phyloP scores from a whole-genome alignment of 2,888 invertebrate genomes.

The Catocala nupta region DNA sequence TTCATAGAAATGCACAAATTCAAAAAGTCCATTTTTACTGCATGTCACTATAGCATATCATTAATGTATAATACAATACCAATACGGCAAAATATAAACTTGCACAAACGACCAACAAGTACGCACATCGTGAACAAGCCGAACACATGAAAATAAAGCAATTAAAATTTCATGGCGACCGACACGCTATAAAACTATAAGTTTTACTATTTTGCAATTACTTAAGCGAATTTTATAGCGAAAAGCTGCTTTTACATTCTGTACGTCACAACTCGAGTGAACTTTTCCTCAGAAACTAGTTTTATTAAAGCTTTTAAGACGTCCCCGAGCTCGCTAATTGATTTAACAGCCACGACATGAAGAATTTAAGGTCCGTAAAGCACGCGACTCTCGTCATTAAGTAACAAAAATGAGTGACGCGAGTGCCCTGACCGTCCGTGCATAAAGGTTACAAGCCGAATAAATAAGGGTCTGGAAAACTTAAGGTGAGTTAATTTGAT shows the following conservation, averaged over 20 bases:
- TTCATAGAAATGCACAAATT: background rate
- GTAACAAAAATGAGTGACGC: slow-evolving; percentile 54
- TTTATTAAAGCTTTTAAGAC: slow-evolving; percentile 65
- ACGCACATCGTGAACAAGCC: slow-evolving; percentile 25
- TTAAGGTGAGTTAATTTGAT: slow-evolving; percentile 72
- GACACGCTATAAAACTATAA: slow-evolving; percentile 42
- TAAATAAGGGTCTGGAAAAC: slow-evolving; percentile 49
- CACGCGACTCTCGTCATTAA: slow-evolving; percentile 66
- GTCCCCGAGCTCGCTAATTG: slow-evolving; percentile 65
- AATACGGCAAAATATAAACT: slow-evolving; percentile 12
- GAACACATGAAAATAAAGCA: slow-evolving; percentile 44
- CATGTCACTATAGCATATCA: background rate
- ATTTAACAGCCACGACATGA: slow-evolving; percentile 67
- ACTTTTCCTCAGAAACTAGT: slow-evolving; percentile 52
- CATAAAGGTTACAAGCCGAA: slow-evolving; percentile 30
- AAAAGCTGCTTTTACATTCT: slow-evolving; percentile 28
- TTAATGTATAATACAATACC: slow-evolving; percentile 6
- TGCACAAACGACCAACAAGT: slow-evolving; percentile 19
- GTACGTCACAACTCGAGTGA: slow-evolving; percentile 25
- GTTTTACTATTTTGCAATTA: slow-evolving; percentile 41
- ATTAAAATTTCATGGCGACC: slow-evolving; percentile 43
- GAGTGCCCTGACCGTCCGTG: slow-evolving; percentile 22
- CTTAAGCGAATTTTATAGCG: slow-evolving; percentile 26
- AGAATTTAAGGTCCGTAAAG: slow-evolving; percentile 61
- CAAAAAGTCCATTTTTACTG: background rate